A percentile compares a stretch with the other conserved stretches of the same genome.
Conservation (phyloP, 2,113 vertebrate genomes). For the Hemibates koningsi region DNA sequence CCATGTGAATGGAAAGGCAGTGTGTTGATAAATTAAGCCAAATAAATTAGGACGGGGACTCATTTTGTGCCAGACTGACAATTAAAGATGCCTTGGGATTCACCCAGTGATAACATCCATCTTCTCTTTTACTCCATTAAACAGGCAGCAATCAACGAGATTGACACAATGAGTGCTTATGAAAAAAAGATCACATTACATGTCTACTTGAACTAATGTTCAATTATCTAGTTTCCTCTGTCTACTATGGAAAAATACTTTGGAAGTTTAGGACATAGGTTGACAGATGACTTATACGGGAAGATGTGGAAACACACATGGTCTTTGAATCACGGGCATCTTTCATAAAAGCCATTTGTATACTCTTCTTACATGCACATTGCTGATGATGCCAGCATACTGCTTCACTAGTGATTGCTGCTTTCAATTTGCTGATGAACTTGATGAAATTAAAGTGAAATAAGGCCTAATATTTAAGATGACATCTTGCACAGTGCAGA, state of each 20-base stretch:
- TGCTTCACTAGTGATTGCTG: neutral
- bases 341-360: neutral
- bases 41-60: slow-evolving; percentile 60
- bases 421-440: neutral
- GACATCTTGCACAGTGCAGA: neutral
- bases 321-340: neutral
- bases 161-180: slow-evolving; percentile 62
- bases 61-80: slow-evolving; percentile 41
- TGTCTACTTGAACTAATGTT: neutral
- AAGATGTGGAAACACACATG: neutral
- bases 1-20: slow-evolving; percentile 4
- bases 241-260: neutral
- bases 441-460: neutral
- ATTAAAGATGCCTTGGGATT: slow-evolving; percentile 58
- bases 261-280: neutral
- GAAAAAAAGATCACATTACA: neutral
- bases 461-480: neutral
- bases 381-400: neutral
- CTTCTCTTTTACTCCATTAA: slow-evolving; percentile 40
- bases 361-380: neutral
- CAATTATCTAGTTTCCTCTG: neutral
- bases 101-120: slow-evolving; percentile 28
- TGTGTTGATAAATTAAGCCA: slow-evolving; percentile 48
- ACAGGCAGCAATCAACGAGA: slow-evolving; percentile 50
- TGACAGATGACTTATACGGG: neutral